Conservation (phyloP, 2,113 vertebrate genomes). For the Arizona elegans region DNA sequence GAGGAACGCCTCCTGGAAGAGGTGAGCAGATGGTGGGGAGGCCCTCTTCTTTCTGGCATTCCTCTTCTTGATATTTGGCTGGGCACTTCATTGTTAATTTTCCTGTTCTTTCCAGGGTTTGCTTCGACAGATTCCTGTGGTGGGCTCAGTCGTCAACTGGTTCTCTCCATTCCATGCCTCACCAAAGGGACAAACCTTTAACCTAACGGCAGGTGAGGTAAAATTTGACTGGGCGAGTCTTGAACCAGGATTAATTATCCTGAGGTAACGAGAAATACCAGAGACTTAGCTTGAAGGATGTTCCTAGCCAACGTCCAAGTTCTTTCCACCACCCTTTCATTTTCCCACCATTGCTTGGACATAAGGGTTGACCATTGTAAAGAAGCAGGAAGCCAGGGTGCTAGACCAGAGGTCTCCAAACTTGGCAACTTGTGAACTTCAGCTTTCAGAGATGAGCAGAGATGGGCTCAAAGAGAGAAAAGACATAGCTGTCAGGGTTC, state of each 20-base stretch:
- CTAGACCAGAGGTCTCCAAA: too few relatives aligned
- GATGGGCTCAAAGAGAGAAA: neutral
- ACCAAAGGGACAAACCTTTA: constrained; percentile 88
- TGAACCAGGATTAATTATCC: neutral
- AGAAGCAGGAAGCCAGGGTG: neutral
- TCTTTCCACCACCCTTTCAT: neutral
- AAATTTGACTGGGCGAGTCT: neutral
- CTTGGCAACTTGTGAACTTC: too few relatives aligned
- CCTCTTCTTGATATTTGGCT: neutral
- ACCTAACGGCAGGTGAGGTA: constrained; percentile 87
- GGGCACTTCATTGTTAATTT: too few relatives aligned
- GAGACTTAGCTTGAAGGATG: neutral
- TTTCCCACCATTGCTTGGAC: neutral
- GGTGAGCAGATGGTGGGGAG: constrained; percentile 59
- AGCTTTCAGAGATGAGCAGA: neutral
- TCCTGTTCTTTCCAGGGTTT: constrained; percentile 76
- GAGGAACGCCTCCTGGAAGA: constrained; percentile 92
- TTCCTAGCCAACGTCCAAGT: neutral
- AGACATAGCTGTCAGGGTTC: neutral
- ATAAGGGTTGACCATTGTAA: neutral
- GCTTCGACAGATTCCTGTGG: constrained; percentile 90
- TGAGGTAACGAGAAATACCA: neutral
- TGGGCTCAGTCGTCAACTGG: constrained; percentile 95
- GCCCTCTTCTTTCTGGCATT: fast-evolving
- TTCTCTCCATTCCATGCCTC: constrained; percentile 89